Evolutionary conservation across 2,113 vertebrate species (phyloP).

Genomic region (Tonatia bakeri): DNA sequence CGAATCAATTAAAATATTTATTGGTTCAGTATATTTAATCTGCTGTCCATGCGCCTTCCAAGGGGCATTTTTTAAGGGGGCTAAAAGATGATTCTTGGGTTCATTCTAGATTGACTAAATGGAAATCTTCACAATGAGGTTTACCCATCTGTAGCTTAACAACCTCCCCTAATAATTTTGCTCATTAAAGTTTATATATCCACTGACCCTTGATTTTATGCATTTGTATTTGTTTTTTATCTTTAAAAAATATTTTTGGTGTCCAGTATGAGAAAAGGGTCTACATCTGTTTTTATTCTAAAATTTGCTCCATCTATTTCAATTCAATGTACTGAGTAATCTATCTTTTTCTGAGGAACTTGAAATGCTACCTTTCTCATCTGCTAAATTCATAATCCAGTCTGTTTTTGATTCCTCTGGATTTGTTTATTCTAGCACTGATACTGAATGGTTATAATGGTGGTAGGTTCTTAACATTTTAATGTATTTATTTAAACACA

Average conservation of each 20-base stretch:
- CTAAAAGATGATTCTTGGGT: neutral
- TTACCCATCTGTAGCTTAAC: neutral
- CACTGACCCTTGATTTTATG: neutral
- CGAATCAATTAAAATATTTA: neutral
- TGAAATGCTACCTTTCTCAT: neutral
- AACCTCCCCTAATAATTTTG: neutral
- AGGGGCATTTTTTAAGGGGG: neutral
- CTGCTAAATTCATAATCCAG: neutral
- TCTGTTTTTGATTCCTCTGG: neutral
- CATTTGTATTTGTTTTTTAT: constrained; percentile 10
- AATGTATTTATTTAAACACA: constrained; percentile 36
- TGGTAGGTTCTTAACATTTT: neutral
- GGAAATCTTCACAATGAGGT: neutral
- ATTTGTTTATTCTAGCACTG: neutral
- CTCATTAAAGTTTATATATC: neutral
- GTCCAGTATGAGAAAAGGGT: neutral
- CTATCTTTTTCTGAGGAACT: neutral
- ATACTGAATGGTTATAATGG: neutral
- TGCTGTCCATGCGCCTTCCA: neutral
- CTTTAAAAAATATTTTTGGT: neutral
- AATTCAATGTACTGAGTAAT: neutral
- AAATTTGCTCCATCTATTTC: neutral
- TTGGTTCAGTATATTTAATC: neutral
- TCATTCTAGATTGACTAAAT: neutral
- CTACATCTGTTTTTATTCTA: neutral